Conservation (phyloP, 2,888 invertebrate genomes). For the Eutolmus rufibarbis region DNA sequence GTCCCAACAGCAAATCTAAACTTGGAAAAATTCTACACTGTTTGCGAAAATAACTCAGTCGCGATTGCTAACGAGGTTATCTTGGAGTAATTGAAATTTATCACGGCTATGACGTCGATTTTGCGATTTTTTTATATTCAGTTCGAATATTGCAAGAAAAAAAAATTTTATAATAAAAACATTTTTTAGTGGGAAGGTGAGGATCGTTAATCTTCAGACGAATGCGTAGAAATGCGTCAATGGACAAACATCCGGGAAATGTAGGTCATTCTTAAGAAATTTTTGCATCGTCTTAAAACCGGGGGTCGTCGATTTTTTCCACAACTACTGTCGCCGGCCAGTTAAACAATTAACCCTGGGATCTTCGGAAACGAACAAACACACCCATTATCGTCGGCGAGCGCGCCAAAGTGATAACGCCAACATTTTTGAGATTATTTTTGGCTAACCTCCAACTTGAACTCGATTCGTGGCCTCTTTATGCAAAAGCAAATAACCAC, state of each 20-base stretch:
- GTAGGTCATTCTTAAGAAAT: neutral
- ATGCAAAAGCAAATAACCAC: neutral
- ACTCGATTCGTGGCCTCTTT: neutral
- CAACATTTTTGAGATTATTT: neutral
- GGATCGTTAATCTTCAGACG: neutral
- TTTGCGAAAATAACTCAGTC: neutral
- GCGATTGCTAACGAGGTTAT: neutral
- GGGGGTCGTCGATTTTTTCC: neutral
- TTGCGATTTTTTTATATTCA: neutral
- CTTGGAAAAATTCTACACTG: neutral
- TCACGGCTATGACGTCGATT: neutral
- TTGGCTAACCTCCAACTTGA: conserved; percentile 24
- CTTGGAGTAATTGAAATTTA: neutral
- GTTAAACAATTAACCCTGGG: neutral
- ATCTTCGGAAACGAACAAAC: neutral
- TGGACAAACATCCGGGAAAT: neutral
- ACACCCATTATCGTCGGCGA: neutral
- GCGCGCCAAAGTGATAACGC: neutral
- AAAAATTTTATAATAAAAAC: neutral
- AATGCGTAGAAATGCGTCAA: neutral
- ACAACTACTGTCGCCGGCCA: neutral
- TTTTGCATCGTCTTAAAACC: neutral
- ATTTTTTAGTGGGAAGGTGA: neutral
- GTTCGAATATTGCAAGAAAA: neutral
- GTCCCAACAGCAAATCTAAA: neutral